Base-by-base conservation (phyloP, 2,113 vertebrate species). In the Psilopogon haemacephalus region DNA sequence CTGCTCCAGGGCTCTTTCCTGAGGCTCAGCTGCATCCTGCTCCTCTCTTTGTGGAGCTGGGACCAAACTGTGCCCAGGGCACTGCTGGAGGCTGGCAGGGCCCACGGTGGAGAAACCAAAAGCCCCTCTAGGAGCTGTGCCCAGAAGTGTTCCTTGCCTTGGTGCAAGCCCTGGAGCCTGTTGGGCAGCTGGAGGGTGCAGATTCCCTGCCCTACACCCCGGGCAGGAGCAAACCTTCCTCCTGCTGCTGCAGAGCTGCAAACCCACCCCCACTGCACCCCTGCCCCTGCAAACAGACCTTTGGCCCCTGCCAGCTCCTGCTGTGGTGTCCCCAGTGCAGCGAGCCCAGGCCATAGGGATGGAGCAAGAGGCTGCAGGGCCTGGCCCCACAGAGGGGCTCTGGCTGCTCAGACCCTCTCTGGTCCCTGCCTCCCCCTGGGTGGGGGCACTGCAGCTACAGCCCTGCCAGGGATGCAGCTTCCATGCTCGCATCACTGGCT, bases 101-200 rank as follows among this genome's bases (percentile, higher is more conserved):
- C 8, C 38, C 12, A 3, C 0, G 2, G 44, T 4, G 44, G 14
- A 55, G 73, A 33, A 88, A 33, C 26, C 84, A n/a, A 55, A 67
- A 65, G 18, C 58, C 38, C 33, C 13, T 1, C 37, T 15, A 52
- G 26, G 16, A 63, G 8, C 32, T 9, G 12, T 5, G 9, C 59
- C 27, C 9, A 15, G 24, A 30, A 73, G 24, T 75, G 63, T 21
- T 14, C 17, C 44, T 13, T 0, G 0, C 33, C 42, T 56, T n/a
- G 16, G 12, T 70, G 68, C 6, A 37, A 16, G 32, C 12, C 40
- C 35, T 19, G 18, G 15, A 73, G 52, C 42, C 38, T 26, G 7
- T 27, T 67, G 1, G 3, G 35, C 37, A 67, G 37, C n/a, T 0
- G 1, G 2, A 14, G 40, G 35, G 18, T 5, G 28, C 37, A 2